These are phyloP conservation scores for Calidris pygmaea DNA, from an alignment of 2,113 vertebrate species.

Conservation along the genomic window DNA sequence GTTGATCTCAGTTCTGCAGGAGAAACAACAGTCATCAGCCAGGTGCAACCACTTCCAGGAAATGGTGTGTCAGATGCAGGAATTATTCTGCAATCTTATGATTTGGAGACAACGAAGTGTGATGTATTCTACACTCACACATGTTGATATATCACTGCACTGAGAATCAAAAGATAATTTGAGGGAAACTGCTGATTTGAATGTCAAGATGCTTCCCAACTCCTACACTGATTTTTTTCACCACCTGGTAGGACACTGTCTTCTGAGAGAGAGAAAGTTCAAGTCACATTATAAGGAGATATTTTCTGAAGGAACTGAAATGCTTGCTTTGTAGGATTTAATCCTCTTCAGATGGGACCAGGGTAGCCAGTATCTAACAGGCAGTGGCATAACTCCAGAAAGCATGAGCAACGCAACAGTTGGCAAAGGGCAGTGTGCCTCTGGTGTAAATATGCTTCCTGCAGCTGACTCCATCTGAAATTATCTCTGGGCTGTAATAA, in stretches of 20 bases:
- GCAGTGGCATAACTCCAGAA: background rate
- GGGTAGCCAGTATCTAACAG: background rate
- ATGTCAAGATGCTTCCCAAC: background rate
- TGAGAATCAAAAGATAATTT: background rate
- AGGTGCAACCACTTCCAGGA: background rate
- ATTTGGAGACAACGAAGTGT: background rate
- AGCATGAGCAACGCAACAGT: fast-evolving
- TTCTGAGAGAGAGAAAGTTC: background rate
- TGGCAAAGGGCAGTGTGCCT: background rate
- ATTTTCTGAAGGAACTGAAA: background rate
- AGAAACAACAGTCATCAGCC: background rate
- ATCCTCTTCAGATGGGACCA: background rate
- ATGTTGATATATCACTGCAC: background rate
- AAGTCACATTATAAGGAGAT: background rate
- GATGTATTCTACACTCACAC: background rate
- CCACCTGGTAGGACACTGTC: background rate
- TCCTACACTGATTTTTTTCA: background rate
- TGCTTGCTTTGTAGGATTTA: background rate
- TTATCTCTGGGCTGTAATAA: background rate
- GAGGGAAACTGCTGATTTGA: background rate
- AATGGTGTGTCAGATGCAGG: background rate
- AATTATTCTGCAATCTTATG: background rate
- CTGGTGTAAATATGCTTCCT: background rate
- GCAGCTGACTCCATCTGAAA: background rate
- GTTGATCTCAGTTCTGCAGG: background rate